These are phyloP conservation scores for Metaphire vulgaris DNA, from an alignment of 1,140 invertebrate genomes.

Conservation along the genomic window DNA sequence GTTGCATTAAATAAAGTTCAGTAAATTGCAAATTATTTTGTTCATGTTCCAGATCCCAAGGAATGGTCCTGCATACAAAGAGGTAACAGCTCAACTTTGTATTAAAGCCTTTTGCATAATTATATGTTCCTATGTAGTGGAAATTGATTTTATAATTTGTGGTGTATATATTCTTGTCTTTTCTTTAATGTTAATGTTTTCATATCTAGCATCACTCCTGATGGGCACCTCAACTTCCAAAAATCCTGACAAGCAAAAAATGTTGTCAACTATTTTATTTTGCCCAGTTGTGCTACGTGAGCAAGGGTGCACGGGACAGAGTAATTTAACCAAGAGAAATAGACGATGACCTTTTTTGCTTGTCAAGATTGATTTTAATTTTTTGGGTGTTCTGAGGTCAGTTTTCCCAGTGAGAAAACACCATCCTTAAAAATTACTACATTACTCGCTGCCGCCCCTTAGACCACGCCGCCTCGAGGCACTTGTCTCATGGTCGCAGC, in stretches of 20 bases:
- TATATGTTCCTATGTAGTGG: not conserved
- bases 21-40: not conserved
- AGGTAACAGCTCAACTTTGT: not conserved
- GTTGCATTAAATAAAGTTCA: not conserved
- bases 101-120: not conserved
- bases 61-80: not conserved
- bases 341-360: too few relatives aligned
- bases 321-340: too few relatives aligned
- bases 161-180: not conserved
- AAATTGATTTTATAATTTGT: constrained; percentile 1
- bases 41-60: not conserved
- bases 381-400: not conserved
- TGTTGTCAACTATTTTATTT: too few relatives aligned
- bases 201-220: too few relatives aligned
- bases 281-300: too few relatives aligned
- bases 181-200: not conserved
- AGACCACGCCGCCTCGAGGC: not conserved
- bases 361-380: not conserved
- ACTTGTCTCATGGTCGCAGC: too few relatives aligned
- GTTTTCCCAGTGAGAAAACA: not conserved
- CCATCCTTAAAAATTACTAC: too few relatives aligned
- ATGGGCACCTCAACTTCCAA: too few relatives aligned
- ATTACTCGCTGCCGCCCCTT: too few relatives aligned
- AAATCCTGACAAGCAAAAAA: too few relatives aligned
- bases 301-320: too few relatives aligned